Percentiles rank a stretch among this genome's conserved stretches.
Conservation (phyloP, 2,797 vertebrate genomes). For the Menidia menidia region DNA sequence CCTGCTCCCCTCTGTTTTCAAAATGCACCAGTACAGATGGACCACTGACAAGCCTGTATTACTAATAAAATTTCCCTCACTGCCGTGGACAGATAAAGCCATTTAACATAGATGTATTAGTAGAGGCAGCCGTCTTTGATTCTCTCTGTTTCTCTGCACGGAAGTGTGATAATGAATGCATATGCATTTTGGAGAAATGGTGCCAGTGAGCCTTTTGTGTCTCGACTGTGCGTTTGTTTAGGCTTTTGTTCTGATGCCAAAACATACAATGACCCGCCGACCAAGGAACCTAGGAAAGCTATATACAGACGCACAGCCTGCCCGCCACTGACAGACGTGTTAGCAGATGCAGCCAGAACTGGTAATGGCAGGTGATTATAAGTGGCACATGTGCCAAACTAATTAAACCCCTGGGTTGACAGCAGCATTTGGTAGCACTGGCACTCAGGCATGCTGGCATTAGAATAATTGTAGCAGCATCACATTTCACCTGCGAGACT, state of each 20-base stretch:
- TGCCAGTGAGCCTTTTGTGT: slow-evolving; percentile 47
- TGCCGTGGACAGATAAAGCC: slow-evolving; percentile 26
- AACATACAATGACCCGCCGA: slow-evolving; percentile 44
- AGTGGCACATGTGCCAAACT: slow-evolving; percentile 92
- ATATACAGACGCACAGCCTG: slow-evolving; percentile 55
- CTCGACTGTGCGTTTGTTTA: slow-evolving; percentile 22
- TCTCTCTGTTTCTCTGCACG: neutral
- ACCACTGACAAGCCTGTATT: slow-evolving; percentile 55
- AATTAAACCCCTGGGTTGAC: slow-evolving; percentile 95
- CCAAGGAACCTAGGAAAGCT: slow-evolving; percentile 58
- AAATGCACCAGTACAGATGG: slow-evolving; percentile 56
- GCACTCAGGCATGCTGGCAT: slow-evolving; percentile 89
- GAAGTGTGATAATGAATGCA: slow-evolving; percentile 24
- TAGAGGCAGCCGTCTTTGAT: slow-evolving; percentile 19
- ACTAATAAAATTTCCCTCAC: slow-evolving; percentile 47
- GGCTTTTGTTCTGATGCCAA: slow-evolving; percentile 42
- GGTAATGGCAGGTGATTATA: slow-evolving; percentile 99
- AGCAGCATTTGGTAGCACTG: slow-evolving; percentile 92
- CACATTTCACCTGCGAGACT: slow-evolving; percentile 83
- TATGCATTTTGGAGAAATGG: neutral
- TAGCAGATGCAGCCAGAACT: slow-evolving; percentile 93
- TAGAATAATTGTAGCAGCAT: slow-evolving; percentile 88
- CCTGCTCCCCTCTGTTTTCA: slow-evolving; percentile 72
- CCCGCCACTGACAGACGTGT: slow-evolving; percentile 90
- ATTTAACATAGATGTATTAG: slow-evolving; percentile 35